Base-by-base conservation (phyloP, 2,113 vertebrate species). In the Equus quagga region DNA sequence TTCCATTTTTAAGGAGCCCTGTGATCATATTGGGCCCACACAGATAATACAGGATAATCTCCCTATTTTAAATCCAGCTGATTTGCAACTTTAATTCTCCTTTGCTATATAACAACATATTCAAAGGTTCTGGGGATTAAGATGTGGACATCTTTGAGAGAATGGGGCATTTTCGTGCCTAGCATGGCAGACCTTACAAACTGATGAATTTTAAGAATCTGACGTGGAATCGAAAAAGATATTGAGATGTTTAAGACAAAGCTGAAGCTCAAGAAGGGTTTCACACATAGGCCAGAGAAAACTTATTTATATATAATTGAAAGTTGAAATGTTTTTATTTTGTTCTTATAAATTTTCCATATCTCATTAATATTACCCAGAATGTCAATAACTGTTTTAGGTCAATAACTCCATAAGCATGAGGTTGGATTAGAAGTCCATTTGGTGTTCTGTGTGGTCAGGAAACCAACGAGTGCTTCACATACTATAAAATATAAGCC, bases 261-360 rank as follows among this genome's bases (percentile, higher is more conserved):
- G 60, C 3, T 60, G 26, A 95, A 75, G 23, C 26, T 75, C 31
- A 51, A 6, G 31, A 81, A n/a, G 26, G 14, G 3, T 62, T 93
- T 82, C 46, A 51, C 3, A 44, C 0, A 19, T 12, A 23, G 44
- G 9, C 13, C 28, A 67, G 84, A 81, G 44, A 70, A 89, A 94
- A 62, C 6, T 54, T 73, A 65, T n/a, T 56, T 83, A 41, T 64
- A 60, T 70, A 49, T 89, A 31, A 83, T 44, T 90, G 13, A 21
- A 69, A 79, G 23, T 58, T 83, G 19, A 91, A 93, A 64, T 92
- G 62, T 17, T 89, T 94, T 91, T 73, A 65, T 91, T 81, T 95
- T 89, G 81, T 85, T 65, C n/a, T 91, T 81, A 4, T 65, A 82
- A 46, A 8, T 89, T 85, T 26, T 88, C 21, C 8, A 24, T 44